A percentile compares a stretch with the other conserved stretches of the same genome.
Conservation (phyloP, 2,888 invertebrate species). For the Strigamia maritima region DNA sequence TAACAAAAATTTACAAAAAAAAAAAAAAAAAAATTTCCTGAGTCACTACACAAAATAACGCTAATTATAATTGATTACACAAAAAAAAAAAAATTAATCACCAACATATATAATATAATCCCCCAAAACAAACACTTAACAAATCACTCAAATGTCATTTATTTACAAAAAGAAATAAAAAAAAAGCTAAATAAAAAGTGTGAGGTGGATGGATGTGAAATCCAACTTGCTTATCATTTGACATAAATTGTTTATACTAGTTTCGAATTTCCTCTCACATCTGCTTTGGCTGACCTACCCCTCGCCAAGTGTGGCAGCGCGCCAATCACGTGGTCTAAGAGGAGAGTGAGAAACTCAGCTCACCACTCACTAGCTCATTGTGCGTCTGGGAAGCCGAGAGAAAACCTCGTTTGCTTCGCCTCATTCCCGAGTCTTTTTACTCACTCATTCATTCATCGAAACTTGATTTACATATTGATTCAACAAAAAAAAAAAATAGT, state of each 20-base stretch:
- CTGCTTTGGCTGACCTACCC: slow-evolving; percentile 24
- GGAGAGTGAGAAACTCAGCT: slow-evolving; percentile 21
- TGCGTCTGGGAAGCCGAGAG: slow-evolving; percentile 27
- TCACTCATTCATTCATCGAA: not conserved
- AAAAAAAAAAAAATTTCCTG: no score
- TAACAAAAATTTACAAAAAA: no score
- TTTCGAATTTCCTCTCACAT: slow-evolving; percentile 20
- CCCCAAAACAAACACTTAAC: not conserved
- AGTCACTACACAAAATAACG: no score
- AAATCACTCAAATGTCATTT: not conserved
- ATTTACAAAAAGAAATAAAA: not conserved
- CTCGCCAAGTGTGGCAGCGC: slow-evolving; percentile 20
- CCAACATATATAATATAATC: no score
- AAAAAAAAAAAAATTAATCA: no score
- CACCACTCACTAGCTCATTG: slow-evolving; percentile 22
- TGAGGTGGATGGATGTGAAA: not conserved
- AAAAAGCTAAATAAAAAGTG: not conserved
- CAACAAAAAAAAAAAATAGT: not conserved
- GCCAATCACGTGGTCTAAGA: slow-evolving; percentile 29
- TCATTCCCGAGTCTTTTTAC: not conserved
- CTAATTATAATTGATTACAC: no score
- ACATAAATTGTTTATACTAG: slow-evolving; percentile 19
- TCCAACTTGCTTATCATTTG: slow-evolving; percentile 3
- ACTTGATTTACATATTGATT: not conserved
- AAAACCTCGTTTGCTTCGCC: not conserved